Evolutionary conservation across 2,113 vertebrate species (phyloP).

Genomic region (Hydropotes inermis): DNA sequence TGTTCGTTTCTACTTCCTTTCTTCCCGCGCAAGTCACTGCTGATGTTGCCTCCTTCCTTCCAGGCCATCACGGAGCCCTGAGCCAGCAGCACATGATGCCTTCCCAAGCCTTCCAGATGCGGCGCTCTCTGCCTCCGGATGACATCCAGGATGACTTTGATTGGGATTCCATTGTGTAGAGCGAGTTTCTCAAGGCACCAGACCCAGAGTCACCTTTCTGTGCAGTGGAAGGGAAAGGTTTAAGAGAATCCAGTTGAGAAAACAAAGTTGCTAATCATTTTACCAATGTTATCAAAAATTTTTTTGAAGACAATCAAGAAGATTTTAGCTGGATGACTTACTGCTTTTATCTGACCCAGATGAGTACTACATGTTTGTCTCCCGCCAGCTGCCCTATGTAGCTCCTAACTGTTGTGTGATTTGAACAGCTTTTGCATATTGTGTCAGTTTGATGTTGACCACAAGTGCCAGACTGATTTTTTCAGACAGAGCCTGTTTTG

Average conservation of each 20-base stretch:
- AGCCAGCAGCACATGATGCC: slow-evolving; percentile 91
- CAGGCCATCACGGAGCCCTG: slow-evolving; percentile 92
- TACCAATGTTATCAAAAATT: slow-evolving; percentile 78
- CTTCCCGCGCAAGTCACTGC: background rate
- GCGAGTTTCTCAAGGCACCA: slow-evolving; percentile 64
- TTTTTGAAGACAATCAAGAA: slow-evolving; percentile 92
- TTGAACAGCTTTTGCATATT: slow-evolving; percentile 85
- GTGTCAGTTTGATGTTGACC: slow-evolving; percentile 85
- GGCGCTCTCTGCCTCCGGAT: slow-evolving; percentile 86
- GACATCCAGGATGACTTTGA: slow-evolving; percentile 93
- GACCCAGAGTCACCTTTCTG: slow-evolving; percentile 65
- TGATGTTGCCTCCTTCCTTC: background rate
- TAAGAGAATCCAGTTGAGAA: slow-evolving; percentile 72
- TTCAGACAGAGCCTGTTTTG: slow-evolving; percentile 81
- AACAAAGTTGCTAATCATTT: slow-evolving; percentile 68
- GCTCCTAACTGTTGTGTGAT: slow-evolving; percentile 86
- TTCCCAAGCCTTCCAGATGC: slow-evolving; percentile 88
- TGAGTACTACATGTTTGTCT: slow-evolving; percentile 81
- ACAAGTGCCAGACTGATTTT: slow-evolving; percentile 85
- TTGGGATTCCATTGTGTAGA: slow-evolving; percentile 95
- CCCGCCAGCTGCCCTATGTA: slow-evolving; percentile 78
- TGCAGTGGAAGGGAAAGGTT: slow-evolving; percentile 59
- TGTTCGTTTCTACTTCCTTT: background rate
- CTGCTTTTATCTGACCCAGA: slow-evolving; percentile 84
- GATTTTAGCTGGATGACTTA: slow-evolving; percentile 85